These are phyloP conservation scores for Cryptomyrus ogoouensis DNA, from an alignment of 2,113 vertebrate species.

Conservation along the genomic window DNA sequence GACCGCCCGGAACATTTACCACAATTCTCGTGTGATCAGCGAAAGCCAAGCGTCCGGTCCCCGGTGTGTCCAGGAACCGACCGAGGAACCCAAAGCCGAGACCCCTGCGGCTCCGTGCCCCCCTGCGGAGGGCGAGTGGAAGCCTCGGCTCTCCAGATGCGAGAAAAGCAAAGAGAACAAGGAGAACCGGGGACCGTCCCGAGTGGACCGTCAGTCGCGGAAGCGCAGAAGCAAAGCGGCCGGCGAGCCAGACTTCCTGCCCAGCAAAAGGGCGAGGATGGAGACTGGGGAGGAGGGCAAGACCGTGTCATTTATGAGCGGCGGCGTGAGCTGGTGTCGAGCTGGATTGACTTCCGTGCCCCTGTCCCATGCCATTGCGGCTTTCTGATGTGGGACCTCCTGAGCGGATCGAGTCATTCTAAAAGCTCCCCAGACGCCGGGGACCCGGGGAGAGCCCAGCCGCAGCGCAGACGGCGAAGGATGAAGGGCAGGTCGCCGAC, in stretches of 20 bases:
- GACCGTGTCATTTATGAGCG: slow-evolving; percentile 8
- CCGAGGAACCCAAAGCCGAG: slow-evolving; percentile 32
- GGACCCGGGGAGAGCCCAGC: slow-evolving; percentile 27
- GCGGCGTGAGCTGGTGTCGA: slow-evolving; percentile 32
- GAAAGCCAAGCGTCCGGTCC: not conserved
- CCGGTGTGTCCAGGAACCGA: not conserved
- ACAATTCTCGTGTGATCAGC: slow-evolving; percentile 34
- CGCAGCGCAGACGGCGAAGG: not conserved
- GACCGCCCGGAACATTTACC: slow-evolving; percentile 64
- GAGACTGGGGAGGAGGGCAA: slow-evolving; percentile 36
- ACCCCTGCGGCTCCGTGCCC: not conserved
- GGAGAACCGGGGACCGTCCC: slow-evolving; percentile 24
- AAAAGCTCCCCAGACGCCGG: slow-evolving; percentile 21
- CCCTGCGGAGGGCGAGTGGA: slow-evolving; percentile 14
- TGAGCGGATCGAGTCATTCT: not conserved
- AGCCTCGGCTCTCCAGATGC: slow-evolving; percentile 24
- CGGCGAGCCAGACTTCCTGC: slow-evolving; percentile 50
- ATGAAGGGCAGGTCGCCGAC: not conserved
- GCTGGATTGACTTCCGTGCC: slow-evolving; percentile 38
- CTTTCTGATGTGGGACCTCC: slow-evolving; percentile 43
- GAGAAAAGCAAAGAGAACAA: slow-evolving; percentile 19
- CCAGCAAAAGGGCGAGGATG: slow-evolving; percentile 64
- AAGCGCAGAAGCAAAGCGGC: slow-evolving; percentile 55
- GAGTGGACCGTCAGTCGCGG: slow-evolving; percentile 36
- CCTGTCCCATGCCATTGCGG: slow-evolving; percentile 53